phyloP scores from a whole-genome alignment of 2,797 vertebrate species.

The Lutjanus campechanus region DNA sequence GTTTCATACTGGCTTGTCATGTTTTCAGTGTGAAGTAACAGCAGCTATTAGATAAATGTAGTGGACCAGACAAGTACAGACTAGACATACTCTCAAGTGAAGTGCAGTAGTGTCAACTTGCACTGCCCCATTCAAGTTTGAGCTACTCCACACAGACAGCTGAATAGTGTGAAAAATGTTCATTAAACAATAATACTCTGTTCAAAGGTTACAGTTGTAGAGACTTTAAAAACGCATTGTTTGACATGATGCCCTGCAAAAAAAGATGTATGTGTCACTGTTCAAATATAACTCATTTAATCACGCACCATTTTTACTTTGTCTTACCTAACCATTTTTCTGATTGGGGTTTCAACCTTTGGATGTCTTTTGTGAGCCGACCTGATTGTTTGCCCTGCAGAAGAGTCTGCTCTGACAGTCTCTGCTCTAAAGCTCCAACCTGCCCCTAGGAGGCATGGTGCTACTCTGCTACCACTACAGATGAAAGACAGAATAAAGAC shows the following conservation, averaged over 20 bases:
- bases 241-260: background rate
- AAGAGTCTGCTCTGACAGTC: constrained; percentile 16
- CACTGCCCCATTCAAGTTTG: background rate
- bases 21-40: background rate
- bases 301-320: background rate
- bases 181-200: background rate
- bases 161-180: background rate
- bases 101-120: background rate
- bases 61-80: background rate
- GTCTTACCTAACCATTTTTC: background rate
- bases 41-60: background rate
- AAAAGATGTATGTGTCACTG: background rate
- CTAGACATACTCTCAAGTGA: background rate
- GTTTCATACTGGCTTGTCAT: background rate
- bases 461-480: background rate
- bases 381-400: constrained; percentile 1
- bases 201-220: background rate
- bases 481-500: background rate
- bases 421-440: background rate
- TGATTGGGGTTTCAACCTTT: background rate
- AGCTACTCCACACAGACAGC: background rate
- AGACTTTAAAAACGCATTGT: background rate
- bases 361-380: background rate
- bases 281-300: background rate
- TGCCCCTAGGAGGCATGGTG: background rate